A percentile compares a stretch with the other conserved stretches of the same genome.
These are phyloP conservation scores for Ardeotis arabs DNA, from an alignment of 2,113 vertebrate species.

Conservation along the genomic window DNA sequence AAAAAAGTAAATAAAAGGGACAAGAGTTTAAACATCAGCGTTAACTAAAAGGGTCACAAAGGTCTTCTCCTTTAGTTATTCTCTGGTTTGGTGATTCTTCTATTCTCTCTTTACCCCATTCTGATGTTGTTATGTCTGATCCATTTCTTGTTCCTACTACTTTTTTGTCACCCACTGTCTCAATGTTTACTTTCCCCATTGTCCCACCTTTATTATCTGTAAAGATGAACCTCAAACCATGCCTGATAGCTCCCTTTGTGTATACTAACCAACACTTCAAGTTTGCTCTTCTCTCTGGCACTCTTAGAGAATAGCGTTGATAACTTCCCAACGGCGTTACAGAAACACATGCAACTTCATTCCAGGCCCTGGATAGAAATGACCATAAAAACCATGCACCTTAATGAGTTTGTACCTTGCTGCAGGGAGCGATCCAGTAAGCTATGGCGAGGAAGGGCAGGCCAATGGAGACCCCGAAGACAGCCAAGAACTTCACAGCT, in stretches of 20 bases:
- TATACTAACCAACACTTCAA: neutral
- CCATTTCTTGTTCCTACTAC: neutral
- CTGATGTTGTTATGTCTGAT: neutral
- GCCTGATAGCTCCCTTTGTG: neutral
- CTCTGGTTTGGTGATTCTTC: neutral
- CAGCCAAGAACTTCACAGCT: conserved; percentile 94
- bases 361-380: neutral
- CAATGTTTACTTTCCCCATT: neutral
- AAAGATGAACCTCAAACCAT: neutral
- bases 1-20: neutral
- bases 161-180: neutral
- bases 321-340: neutral
- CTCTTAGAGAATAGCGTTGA: neutral
- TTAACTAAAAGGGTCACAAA: neutral
- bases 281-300: neutral
- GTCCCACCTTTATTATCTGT: neutral
- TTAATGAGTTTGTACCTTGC: conserved; percentile 85
- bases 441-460: conserved; percentile 94
- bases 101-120: neutral
- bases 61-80: neutral
- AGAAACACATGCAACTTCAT: neutral
- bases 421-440: conserved; percentile 97
- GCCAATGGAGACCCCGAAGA: conserved; percentile 91
- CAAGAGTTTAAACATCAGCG: neutral
- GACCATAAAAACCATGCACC: neutral